phyloP scores from a whole-genome alignment of 2,113 vertebrate species.

The Illadopsis cleaveri region DNA sequence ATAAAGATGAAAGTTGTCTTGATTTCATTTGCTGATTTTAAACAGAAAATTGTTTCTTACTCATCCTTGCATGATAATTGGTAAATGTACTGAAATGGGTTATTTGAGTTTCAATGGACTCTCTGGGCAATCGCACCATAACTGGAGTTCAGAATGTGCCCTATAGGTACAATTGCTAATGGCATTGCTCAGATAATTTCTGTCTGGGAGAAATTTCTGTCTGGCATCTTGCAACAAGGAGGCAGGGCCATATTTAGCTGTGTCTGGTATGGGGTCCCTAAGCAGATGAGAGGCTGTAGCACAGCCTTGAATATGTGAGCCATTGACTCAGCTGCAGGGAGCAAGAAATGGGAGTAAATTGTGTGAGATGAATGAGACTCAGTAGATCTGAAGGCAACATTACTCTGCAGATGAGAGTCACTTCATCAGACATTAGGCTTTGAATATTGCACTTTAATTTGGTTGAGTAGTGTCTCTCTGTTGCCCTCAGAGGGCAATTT shows the following conservation, averaged over 20 bases:
- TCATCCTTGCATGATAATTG: constrained; percentile 53
- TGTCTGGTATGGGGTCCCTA: neutral
- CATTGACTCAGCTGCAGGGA: constrained; percentile 33
- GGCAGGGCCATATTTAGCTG: neutral
- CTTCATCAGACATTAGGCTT: constrained; percentile 51
- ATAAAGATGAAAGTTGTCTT: constrained; percentile 54
- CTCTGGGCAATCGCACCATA: neutral
- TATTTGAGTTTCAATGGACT: constrained; percentile 50
- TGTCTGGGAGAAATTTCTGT: constrained; percentile 28
- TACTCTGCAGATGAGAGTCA: constrained; percentile 49
- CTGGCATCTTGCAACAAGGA: neutral
- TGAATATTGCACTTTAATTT: constrained; percentile 59
- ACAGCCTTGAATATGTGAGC: neutral
- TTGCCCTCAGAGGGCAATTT: constrained; percentile 40
- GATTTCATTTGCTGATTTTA: constrained; percentile 55
- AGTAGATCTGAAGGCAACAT: constrained; percentile 18
- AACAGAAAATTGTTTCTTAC: constrained; percentile 50
- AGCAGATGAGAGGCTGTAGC: neutral
- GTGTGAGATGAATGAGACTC: constrained; percentile 37
- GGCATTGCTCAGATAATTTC: constrained; percentile 29
- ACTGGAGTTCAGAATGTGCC: constrained; percentile 45
- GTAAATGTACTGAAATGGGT: constrained; percentile 56
- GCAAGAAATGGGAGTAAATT: constrained; percentile 24
- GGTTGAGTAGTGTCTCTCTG: constrained; percentile 7
- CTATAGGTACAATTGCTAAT: constrained; percentile 42